Conservation (phyloP, 1,140 invertebrate species). For the Ceratosolen fusciceps region DNA sequence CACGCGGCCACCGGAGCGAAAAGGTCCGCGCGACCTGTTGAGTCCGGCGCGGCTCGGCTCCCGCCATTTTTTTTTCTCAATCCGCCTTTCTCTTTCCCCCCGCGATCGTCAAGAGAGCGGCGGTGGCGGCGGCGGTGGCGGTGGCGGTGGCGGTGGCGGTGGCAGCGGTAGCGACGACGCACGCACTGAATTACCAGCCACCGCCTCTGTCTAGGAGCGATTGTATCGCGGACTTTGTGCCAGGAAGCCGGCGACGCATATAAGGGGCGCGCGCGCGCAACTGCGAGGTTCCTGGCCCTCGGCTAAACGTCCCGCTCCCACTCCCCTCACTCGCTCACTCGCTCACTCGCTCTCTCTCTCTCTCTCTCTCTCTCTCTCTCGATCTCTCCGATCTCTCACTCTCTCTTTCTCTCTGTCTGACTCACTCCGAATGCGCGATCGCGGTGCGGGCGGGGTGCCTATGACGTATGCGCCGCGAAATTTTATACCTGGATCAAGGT, state of each 20-base stretch:
- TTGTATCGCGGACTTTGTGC: constrained; percentile 15
- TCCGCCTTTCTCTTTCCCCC: neutral
- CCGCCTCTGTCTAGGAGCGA: neutral
- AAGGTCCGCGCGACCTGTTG: constrained; percentile 38
- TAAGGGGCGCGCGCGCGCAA: neutral
- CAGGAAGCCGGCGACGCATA: neutral
- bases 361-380: too few relatives aligned
- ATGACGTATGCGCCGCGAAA: neutral
- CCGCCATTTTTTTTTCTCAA: neutral
- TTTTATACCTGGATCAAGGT: neutral
- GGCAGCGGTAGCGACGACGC: too few relatives aligned
- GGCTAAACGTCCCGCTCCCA: too few relatives aligned
- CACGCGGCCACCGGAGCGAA: neutral
- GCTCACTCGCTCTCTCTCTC: too few relatives aligned
- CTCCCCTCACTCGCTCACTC: too few relatives aligned
- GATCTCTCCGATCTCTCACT: too few relatives aligned
- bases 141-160: too few relatives aligned
- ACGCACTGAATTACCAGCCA: neutral
- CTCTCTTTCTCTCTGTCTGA: too few relatives aligned
- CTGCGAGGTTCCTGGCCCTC: neutral
- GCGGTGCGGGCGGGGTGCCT: neutral
- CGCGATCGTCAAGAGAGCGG: constrained; percentile 35
- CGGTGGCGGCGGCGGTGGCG: too few relatives aligned
- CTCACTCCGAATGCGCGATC: neutral
- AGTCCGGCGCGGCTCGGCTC: neutral